phyloP scores from a whole-genome alignment of 2,888 invertebrate species.

The Drosophila nr. fundita region DNA sequence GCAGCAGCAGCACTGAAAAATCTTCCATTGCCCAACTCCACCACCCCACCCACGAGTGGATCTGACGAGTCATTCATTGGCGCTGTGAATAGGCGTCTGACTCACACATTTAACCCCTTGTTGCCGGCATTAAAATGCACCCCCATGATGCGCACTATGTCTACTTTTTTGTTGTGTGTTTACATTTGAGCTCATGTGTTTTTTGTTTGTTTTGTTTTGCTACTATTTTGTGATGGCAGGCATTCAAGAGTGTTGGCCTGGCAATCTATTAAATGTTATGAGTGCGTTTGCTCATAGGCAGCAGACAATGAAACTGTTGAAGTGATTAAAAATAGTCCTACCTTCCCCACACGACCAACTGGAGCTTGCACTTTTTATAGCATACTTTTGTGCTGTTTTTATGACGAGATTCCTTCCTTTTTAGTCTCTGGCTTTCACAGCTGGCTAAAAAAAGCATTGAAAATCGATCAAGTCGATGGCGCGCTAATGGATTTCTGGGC shows the following conservation, averaged over 20 bases:
- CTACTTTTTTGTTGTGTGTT: slow-evolving; percentile 28
- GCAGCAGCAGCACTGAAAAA: slow-evolving; percentile 50
- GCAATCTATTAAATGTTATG: slow-evolving; percentile 78
- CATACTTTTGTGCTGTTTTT: slow-evolving; percentile 45
- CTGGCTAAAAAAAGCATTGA: slow-evolving; percentile 33
- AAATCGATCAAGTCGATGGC: slow-evolving; percentile 70
- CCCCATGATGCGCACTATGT: slow-evolving; percentile 14
- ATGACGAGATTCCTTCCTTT: slow-evolving; percentile 27
- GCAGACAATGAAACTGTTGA: slow-evolving; percentile 75
- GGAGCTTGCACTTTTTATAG: slow-evolving; percentile 39
- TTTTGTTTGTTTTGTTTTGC: slow-evolving; percentile 36
- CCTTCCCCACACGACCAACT: background rate
- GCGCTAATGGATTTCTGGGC: slow-evolving; percentile 75
- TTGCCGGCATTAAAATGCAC: slow-evolving; percentile 40
- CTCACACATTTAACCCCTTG: slow-evolving; percentile 75
- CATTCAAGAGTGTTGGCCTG: slow-evolving; percentile 24
- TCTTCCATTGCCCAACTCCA: slow-evolving; percentile 50
- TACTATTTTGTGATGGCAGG: slow-evolving; percentile 49
- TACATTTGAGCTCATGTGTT: slow-evolving; percentile 32
- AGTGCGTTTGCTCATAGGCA: slow-evolving; percentile 67
- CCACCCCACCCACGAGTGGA: background rate
- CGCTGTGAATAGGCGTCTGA: slow-evolving; percentile 50
- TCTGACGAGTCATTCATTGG: slow-evolving; percentile 43
- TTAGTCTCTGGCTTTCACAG: slow-evolving; percentile 12
- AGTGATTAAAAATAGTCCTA: slow-evolving; percentile 77